Base-by-base conservation (phyloP, 2,888 invertebrate species). In the Drosophila kanekoi region DNA sequence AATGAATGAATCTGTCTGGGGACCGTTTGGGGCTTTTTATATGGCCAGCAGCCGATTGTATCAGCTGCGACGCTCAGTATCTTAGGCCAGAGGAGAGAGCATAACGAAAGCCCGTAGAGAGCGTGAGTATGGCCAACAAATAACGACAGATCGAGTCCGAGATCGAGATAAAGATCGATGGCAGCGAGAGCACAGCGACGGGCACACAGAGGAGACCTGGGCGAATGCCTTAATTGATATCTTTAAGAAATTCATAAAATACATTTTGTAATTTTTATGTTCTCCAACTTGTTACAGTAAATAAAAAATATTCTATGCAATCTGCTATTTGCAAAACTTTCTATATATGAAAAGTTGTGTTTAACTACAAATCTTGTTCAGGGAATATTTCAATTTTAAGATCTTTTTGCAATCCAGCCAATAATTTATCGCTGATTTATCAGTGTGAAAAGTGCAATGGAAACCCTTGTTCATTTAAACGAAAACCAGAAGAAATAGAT, bases 1-100 rank as follows among this genome's bases (percentile, higher is more conserved):
- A 89, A 81, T 90, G 90, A 91, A 89, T 85, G 83, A 72, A 64
- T 78, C 79, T 81, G 63, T 69, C 69, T 61, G 63, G 72, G 77
- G 61, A 67, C 54, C 56, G 83, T 62, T 71, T 61, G 67, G 65
- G 68, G 73, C n/a, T 68, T 89, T 90, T 89, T 90, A 90, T 90
- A 90, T 78, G 78, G 61, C 69, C 59, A 45, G 23, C 58, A 51
- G 52, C 20, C 56, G 48, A 44, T 44, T 37, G 45, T 45, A 56
- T 48, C 49, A 32, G 38, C 44, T 44, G 44, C 45, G 44, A 28
- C 62, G 32, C 53, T 56, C 41, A 37, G 60, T 37, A 45, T 61
- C 57, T 66, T 61, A 8, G 18, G 48, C 40, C 47, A 20, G 47
- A 40, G 16, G 28, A 63, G 56, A 66, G 66, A 77, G 71, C 52